Evolutionary conservation across 2,888 invertebrate species (phyloP).

Genomic region (Imbricaverruca yamaguchii): DNA sequence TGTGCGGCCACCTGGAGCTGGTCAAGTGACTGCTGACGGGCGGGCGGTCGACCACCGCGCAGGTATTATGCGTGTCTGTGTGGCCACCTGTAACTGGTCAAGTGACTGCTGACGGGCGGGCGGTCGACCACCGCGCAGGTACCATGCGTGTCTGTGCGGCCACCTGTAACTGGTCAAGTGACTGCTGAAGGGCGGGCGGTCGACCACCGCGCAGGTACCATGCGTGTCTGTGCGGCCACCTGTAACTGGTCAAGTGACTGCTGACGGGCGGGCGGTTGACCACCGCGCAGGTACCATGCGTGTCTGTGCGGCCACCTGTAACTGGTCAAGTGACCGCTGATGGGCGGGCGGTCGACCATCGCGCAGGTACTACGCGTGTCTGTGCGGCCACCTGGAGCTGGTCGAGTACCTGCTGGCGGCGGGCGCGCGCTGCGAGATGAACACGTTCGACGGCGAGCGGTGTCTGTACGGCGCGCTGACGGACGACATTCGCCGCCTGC

Average conservation of each 20-base stretch:
- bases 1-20: conserved; percentile 48
- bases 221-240: too few relatives aligned
- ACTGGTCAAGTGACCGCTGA: conserved; percentile 34
- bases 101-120: conserved; percentile 45
- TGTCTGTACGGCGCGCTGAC: conserved; percentile 49
- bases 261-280: conserved; percentile 36
- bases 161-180: conserved; percentile 46
- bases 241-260: too few relatives aligned
- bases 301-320: too few relatives aligned
- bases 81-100: conserved; percentile 46
- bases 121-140: too few relatives aligned
- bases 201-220: too few relatives aligned
- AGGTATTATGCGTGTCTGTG: too few relatives aligned
- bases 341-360: conserved; percentile 30
- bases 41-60: too few relatives aligned
- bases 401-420: conserved; percentile 45
- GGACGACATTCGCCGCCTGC: conserved; percentile 43
- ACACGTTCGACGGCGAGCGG: conserved; percentile 50
- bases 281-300: conserved; percentile 41
- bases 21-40: conserved; percentile 45
- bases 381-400: conserved; percentile 47
- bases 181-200: conserved; percentile 43
- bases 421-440: conserved; percentile 48
- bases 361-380: conserved; percentile 47
- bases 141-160: conserved; percentile 50